Base-by-base conservation (phyloP, 2,113 vertebrate genomes). In the Zootoca vivipara region DNA sequence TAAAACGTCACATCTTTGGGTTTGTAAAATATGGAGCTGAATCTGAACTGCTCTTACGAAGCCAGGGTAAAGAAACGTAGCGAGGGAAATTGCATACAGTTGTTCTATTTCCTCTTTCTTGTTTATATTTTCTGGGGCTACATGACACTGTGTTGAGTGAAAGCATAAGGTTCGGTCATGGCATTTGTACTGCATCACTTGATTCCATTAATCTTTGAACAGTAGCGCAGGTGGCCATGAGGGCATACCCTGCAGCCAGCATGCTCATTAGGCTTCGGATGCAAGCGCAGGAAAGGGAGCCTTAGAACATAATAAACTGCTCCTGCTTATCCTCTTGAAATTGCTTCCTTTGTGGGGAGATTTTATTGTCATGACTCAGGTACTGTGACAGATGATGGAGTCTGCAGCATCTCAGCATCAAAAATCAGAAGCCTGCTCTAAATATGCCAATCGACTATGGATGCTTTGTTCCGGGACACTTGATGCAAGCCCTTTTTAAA, bases 151-250 rank as follows among this genome's bases (percentile, higher is more conserved):
- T 85, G 56, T 65, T 91, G 89, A 89, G 24, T 42, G 86, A 89
- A 93, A 94, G 62, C 84, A 77, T n/a, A 65, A 80, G 62, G 52
- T 90, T 91, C 91, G 77, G 28, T 79, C 7, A 0, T 62, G 91
- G 58, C 13, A 78, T 91, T 95, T 95, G 93, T 94, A 85, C 89
- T 93, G 91, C 79, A 79, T 93, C 65, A 7, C 84, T 88, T 93
- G 86, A 85, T 88, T 91, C 78, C 78, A 87, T 84, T 90, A 56
- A 90, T 92, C 92, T 87, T 88, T 87, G 86, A 9, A 1, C 40
- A 85, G 52, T 7, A 5, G 26, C 42, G 52, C 92, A 93, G 91
- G 93, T 92, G 92, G 56, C 69, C 2, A 0, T 80, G 38, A 91
- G 65, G 64, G 30, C 89, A 75, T 83, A 74, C 78, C 40, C 83